A percentile compares a stretch with the other conserved stretches of the same genome.
Conservation (phyloP, 2,113 vertebrate species). For the Heloderma charlesbogerti region DNA sequence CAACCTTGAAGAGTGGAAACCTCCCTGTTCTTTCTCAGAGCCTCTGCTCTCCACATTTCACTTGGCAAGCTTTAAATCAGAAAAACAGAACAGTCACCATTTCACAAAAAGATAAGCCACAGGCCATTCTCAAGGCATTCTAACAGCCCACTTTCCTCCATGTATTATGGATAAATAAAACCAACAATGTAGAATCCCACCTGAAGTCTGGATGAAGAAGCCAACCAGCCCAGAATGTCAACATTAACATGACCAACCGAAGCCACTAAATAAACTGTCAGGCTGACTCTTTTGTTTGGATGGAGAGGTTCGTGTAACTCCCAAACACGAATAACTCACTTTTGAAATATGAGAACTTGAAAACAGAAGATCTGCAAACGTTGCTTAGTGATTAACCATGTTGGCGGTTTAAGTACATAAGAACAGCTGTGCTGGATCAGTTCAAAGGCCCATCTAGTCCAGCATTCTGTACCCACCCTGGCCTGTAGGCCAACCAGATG, state of each 20-base stretch:
- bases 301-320: conserved; percentile 14
- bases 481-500: too few species aligned
- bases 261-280: neutral
- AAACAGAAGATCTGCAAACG: neutral
- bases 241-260: neutral
- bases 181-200: conserved; percentile 13
- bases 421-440: too few species aligned
- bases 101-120: conserved; percentile 37
- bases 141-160: neutral
- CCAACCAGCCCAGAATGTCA: neutral
- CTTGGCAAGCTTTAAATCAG: conserved; percentile 26
- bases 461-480: too few species aligned
- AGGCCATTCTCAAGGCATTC: conserved; percentile 34
- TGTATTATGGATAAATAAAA: neutral
- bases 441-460: too few species aligned
- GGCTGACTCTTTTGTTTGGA: neutral
- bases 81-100: neutral
- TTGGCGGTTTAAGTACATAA: too few species aligned
- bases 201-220: conserved; percentile 4
- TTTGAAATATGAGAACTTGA: neutral
- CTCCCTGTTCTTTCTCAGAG: conserved; percentile 55
- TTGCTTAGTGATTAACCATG: neutral
- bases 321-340: neutral
- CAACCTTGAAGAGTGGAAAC: conserved; percentile 55
- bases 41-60: neutral